Evolutionary conservation across 2,113 vertebrate species (phyloP).

Genomic region (Narcine bancroftii): DNA sequence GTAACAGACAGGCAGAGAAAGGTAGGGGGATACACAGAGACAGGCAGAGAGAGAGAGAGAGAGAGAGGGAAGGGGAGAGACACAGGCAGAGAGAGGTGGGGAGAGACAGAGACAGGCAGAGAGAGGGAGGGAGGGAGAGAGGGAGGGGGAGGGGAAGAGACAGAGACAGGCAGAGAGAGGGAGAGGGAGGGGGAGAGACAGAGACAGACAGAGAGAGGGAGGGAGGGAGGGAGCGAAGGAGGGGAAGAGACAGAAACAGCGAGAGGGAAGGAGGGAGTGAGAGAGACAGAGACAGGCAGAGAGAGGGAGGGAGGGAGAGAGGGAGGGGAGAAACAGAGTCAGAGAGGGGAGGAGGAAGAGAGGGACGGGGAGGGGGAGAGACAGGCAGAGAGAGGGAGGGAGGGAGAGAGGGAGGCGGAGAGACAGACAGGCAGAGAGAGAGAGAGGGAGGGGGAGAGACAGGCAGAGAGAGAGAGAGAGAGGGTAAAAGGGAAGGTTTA

Average conservation of each 20-base stretch:
- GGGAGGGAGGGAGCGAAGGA: neutral
- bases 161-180: too few species aligned
- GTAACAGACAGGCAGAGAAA: too few species aligned
- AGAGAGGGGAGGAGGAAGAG: too few species aligned
- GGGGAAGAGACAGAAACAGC: neutral
- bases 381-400: too few species aligned
- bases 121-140: conserved; percentile 49
- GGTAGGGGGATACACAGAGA: too few species aligned
- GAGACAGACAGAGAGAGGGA: neutral
- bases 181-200: neutral
- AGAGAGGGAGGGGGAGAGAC: too few species aligned
- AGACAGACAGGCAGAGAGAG: too few species aligned
- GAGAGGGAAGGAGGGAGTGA: neutral
- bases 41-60: conserved; percentile 41
- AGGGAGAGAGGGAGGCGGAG: neutral
- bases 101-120: conserved; percentile 59
- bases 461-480: neutral
- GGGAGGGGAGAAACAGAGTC: neutral
- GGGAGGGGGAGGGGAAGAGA: conserved; percentile 48
- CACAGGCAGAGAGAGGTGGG: too few species aligned
- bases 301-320: neutral
- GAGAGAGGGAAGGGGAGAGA: too few species aligned
- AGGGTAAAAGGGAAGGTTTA: too few species aligned
- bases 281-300: neutral
- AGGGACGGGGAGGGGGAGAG: too few species aligned